phyloP scores from a whole-genome alignment of 2,888 invertebrate genomes.

The Volucella inflata region DNA sequence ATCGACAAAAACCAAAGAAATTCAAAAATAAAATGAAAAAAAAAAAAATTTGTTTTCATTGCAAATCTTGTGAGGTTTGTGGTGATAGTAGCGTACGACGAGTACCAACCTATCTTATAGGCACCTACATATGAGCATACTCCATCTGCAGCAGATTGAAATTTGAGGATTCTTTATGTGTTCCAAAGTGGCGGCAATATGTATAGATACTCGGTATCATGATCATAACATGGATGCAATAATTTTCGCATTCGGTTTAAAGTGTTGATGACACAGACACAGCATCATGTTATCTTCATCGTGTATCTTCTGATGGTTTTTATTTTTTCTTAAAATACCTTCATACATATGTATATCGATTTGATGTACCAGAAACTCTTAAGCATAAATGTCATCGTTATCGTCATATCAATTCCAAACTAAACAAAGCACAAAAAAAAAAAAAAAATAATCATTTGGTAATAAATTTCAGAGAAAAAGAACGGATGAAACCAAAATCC shows the following conservation, averaged over 20 bases:
- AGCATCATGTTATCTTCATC: conserved; percentile 5
- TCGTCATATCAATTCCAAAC: conserved; percentile 25
- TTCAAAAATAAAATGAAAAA: conserved; percentile 35
- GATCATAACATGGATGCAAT: conserved; percentile 58
- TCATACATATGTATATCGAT: too few relatives aligned
- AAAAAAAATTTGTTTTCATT: conserved; percentile 30
- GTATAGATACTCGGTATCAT: conserved; percentile 40
- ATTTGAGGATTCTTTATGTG: conserved; percentile 69
- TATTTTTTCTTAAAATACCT: conserved; percentile 42
- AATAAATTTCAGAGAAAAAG: conserved; percentile 31
- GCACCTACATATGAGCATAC: conserved; percentile 3
- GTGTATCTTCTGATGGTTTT: conserved; percentile 39
- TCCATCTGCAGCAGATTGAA: conserved; percentile 59
- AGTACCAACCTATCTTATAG: not conserved
- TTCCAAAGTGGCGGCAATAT: conserved; percentile 43
- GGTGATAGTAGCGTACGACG: conserved; percentile 27
- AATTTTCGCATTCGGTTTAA: conserved; percentile 44
- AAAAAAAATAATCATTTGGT: conserved; percentile 18
- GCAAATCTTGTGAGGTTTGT: conserved; percentile 52
- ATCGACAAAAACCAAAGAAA: conserved; percentile 64
- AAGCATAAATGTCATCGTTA: conserved; percentile 56
- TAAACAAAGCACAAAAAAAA: too few relatives aligned
- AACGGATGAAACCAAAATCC: conserved; percentile 41
- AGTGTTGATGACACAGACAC: conserved; percentile 48
- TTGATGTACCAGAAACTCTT: conserved; percentile 44